Conservation (phyloP, 2,888 invertebrate species). For the Caradrina kadenii region DNA sequence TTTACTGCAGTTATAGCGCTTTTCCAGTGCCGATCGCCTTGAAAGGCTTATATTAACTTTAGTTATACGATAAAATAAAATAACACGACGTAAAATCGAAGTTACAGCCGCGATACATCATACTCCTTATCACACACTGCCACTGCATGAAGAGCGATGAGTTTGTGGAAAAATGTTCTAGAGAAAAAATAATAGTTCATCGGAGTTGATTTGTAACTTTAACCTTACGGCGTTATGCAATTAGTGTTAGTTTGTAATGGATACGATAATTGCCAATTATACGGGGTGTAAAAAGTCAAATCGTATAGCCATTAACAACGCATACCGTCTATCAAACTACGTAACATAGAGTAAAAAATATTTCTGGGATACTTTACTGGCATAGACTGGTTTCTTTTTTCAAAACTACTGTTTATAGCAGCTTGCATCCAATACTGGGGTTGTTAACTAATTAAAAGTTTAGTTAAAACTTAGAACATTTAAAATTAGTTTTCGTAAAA, state of each 20-base stretch:
- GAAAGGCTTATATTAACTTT: slow-evolving; percentile 54
- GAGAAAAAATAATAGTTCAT: slow-evolving; percentile 38
- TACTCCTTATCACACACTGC: slow-evolving; percentile 47
- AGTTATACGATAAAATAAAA: slow-evolving; percentile 38
- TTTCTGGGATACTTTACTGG: no score
- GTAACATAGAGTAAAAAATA: no score
- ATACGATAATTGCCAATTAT: slow-evolving; percentile 19
- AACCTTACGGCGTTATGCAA: slow-evolving; percentile 2
- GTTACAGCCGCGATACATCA: slow-evolving; percentile 48
- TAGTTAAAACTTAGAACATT: no score
- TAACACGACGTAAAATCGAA: slow-evolving; percentile 46
- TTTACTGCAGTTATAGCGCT: slow-evolving; percentile 21
- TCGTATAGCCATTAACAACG: no score
- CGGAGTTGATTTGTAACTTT: slow-evolving; percentile 33
- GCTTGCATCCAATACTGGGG: no score
- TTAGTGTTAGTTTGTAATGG: slow-evolving; percentile 16
- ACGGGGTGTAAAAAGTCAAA: no score
- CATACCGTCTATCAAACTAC: no score
- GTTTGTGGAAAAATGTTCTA: slow-evolving; percentile 20
- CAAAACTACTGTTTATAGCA: no score
- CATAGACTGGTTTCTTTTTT: no score
- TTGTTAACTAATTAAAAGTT: no score
- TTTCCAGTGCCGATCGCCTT: slow-evolving; percentile 51
- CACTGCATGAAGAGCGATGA: slow-evolving; percentile 47
- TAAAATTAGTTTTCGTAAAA: no score